Conservation (phyloP, 2,797 vertebrate genomes). For the Cheirogaleus major region DNA sequence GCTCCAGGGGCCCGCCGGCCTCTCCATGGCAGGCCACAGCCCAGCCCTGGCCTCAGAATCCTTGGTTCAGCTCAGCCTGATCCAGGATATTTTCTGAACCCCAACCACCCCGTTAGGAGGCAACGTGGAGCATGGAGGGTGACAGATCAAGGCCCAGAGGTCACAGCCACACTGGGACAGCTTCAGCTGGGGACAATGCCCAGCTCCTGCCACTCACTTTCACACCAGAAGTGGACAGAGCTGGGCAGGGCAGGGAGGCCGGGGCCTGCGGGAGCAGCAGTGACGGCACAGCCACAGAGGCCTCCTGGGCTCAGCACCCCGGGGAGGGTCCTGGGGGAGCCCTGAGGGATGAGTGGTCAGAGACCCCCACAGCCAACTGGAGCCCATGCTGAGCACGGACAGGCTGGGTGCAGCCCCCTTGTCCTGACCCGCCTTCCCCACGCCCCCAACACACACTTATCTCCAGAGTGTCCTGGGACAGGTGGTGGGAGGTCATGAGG, state of each 20-base stretch:
- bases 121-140: not conserved
- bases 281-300: too few species aligned
- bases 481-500: too few species aligned
- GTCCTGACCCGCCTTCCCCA: not conserved
- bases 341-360: not conserved
- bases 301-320: not conserved
- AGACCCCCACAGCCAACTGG: not conserved
- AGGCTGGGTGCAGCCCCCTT: not conserved
- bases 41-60: not conserved
- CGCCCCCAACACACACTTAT: not conserved
- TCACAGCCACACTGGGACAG: not conserved
- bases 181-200: not conserved
- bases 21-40: not conserved
- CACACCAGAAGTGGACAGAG: not conserved
- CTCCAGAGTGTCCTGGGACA: not conserved
- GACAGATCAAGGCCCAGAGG: not conserved
- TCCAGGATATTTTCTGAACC: not conserved
- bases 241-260: not conserved
- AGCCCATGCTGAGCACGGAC: not conserved
- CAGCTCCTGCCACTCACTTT: not conserved
- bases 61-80: not conserved
- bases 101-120: not conserved
- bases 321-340: not conserved
- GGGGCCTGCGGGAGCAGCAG: not conserved
- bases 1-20: accelerated